These are phyloP conservation scores for Drosophila cognata DNA, from an alignment of 2,888 invertebrate genomes.

Conservation along the genomic window DNA sequence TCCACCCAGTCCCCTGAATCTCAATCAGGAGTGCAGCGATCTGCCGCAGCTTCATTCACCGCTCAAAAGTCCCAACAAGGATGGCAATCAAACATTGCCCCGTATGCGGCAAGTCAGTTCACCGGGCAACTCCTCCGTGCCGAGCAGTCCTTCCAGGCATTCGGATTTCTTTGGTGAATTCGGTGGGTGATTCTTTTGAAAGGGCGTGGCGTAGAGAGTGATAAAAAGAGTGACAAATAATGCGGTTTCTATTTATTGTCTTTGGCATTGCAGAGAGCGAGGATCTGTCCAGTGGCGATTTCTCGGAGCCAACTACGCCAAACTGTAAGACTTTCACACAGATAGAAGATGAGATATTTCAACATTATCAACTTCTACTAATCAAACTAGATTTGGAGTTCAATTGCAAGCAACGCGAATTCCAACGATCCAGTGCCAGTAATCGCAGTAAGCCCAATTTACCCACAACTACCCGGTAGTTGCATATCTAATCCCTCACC, in stretches of 20 bases:
- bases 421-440: slow-evolving; percentile 58
- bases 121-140: slow-evolving; percentile 87
- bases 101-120: slow-evolving; percentile 87
- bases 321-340: slow-evolving; percentile 80
- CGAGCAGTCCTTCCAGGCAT: slow-evolving; percentile 89
- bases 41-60: slow-evolving; percentile 84
- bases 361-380: slow-evolving; percentile 90
- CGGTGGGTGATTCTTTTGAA: slow-evolving; percentile 85
- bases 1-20: slow-evolving; percentile 84
- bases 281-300: slow-evolving; percentile 85
- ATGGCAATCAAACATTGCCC: slow-evolving; percentile 79
- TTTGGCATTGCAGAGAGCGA: slow-evolving; percentile 81
- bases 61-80: slow-evolving; percentile 82
- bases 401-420: slow-evolving; percentile 89
- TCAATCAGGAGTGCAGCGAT: slow-evolving; percentile 83
- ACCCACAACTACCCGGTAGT: slow-evolving; percentile 4
- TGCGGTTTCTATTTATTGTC: slow-evolving; percentile 4
- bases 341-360: slow-evolving; percentile 89
- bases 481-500: not conserved
- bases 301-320: slow-evolving; percentile 85
- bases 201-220: not conserved
- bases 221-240: not conserved
- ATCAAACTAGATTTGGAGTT: slow-evolving; percentile 91
- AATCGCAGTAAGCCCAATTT: slow-evolving; percentile 70
- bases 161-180: slow-evolving; percentile 89